phyloP scores from a whole-genome alignment of 1,140 invertebrate species.

The Conopomorpha cramerella region DNA sequence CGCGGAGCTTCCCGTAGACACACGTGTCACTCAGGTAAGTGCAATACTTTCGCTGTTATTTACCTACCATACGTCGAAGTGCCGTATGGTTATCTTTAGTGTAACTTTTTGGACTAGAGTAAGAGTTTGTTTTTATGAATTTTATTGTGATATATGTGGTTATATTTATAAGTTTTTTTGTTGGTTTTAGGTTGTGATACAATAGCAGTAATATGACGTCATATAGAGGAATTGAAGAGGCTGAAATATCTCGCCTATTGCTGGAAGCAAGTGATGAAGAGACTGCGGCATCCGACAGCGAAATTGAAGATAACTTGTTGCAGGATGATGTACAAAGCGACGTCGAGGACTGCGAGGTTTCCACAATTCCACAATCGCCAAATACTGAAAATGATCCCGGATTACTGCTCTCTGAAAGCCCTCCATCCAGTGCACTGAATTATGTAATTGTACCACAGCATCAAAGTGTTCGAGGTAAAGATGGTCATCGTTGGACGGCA shows the following conservation, averaged over 20 bases:
- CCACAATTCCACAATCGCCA: no score
- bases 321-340: slow-evolving; percentile 7
- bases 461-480: slow-evolving; percentile 5
- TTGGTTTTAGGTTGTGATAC: no score
- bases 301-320: slow-evolving; percentile 6
- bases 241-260: slow-evolving; percentile 5
- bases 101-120: slow-evolving; percentile 4
- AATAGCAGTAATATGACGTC: no score
- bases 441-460: slow-evolving; percentile 5
- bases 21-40: slow-evolving; percentile 7
- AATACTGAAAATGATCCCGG: no score
- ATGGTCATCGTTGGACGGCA: slow-evolving; percentile 8
- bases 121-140: no score
- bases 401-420: no score
- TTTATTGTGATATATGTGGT: no score
- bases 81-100: slow-evolving; percentile 11
- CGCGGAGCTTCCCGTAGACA: no score
- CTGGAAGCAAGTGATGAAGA: slow-evolving; percentile 4
- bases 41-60: slow-evolving; percentile 8
- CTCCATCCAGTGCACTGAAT: no score
- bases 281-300: slow-evolving; percentile 4
- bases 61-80: slow-evolving; percentile 8
- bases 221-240: no score
- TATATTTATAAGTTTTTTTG: no score
- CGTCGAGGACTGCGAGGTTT: slow-evolving; percentile 5